phyloP scores from a whole-genome alignment of 2,888 invertebrate genomes.

The Lochmaea capreae region DNA sequence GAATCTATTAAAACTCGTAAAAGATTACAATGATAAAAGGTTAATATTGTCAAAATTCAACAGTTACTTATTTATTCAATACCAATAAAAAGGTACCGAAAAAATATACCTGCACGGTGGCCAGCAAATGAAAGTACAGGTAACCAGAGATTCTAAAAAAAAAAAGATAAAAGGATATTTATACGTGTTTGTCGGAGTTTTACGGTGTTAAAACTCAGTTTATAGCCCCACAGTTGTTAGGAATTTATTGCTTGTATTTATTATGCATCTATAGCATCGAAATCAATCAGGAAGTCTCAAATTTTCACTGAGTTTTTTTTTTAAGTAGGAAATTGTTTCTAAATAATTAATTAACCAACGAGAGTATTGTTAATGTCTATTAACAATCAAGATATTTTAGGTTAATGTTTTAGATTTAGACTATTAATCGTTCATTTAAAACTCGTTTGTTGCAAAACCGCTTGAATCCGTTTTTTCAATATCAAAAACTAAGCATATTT shows the following conservation, averaged over 20 bases:
- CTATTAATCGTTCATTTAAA: too few species aligned
- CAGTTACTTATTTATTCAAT: constrained; percentile 7
- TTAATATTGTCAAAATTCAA: constrained; percentile 8
- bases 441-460: too few species aligned
- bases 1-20: constrained; percentile 2
- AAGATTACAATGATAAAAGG: constrained; percentile 1
- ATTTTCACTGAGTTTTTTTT: not conserved
- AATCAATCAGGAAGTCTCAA: not conserved
- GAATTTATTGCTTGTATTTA: not conserved
- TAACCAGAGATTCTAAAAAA: not conserved
- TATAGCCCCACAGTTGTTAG: not conserved
- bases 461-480: too few species aligned
- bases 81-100: not conserved
- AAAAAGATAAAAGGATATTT: not conserved
- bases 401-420: too few species aligned
- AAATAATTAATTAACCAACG: not conserved
- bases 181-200: not conserved
- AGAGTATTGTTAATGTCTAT: too few species aligned
- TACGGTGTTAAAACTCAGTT: not conserved
- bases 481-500: too few species aligned
- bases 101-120: not conserved
- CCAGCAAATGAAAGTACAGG: not conserved
- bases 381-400: too few species aligned
- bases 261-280: not conserved
- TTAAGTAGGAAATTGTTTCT: not conserved